Conservation (phyloP, 1,140 invertebrate species). For the Pseudomyrmex flavicornis region DNA sequence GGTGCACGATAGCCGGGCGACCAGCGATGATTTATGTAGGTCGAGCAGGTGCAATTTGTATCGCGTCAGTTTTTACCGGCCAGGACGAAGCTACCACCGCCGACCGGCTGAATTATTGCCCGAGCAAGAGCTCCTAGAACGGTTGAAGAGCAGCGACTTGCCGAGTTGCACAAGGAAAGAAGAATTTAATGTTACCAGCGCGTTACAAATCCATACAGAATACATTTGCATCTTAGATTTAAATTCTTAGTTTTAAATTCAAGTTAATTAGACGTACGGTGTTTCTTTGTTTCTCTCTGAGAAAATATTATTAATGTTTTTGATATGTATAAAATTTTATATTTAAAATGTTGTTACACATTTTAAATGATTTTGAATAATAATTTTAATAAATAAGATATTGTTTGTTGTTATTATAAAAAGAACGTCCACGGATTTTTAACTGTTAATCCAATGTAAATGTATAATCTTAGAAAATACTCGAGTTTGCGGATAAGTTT, state of each 20-base stretch:
- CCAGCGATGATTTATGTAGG: constrained; percentile 81
- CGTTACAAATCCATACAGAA: not conserved
- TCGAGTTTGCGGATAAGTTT: not conserved
- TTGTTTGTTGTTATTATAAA: not conserved
- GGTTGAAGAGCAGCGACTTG: constrained; percentile 46
- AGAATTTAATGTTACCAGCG: not conserved
- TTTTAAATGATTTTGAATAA: too few species aligned
- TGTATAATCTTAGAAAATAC: not conserved
- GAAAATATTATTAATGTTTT: too few species aligned
- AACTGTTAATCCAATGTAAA: not conserved
- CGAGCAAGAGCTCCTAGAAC: constrained; percentile 62
- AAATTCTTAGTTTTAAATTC: not conserved
- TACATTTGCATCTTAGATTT: constrained; percentile 9
- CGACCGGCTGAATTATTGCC: constrained; percentile 78
- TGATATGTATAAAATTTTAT: too few species aligned
- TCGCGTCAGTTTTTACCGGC: constrained; percentile 80
- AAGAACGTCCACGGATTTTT: too few species aligned
- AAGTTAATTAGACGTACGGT: not conserved
- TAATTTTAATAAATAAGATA: not conserved
- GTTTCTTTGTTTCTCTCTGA: too few species aligned
- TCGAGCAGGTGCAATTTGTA: constrained; percentile 82
- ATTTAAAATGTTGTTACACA: too few species aligned
- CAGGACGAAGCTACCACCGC: constrained; percentile 49
- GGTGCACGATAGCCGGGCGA: constrained; percentile 51
- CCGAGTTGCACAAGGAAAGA: not conserved